Evolutionary conservation across 2,113 vertebrate species (phyloP).

Genomic region (Zeus faber): DNA sequence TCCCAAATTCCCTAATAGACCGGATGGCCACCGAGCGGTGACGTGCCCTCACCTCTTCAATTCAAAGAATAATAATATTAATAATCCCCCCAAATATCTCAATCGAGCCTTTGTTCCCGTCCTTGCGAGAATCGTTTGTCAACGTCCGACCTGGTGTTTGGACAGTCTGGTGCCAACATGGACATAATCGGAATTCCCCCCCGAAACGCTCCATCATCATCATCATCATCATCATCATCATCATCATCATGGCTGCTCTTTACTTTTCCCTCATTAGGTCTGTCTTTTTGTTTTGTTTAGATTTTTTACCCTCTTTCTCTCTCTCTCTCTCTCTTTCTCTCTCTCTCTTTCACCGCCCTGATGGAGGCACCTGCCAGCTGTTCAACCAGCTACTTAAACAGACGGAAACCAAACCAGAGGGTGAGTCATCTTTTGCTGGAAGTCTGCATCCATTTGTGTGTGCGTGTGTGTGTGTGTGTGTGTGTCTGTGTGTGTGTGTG

Average conservation of each 20-base stretch:
- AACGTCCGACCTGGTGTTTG: constrained; percentile 40
- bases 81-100: constrained; percentile 34
- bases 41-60: too few species aligned
- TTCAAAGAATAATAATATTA: too few species aligned
- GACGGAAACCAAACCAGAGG: constrained; percentile 42
- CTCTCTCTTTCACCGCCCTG: constrained; percentile 24
- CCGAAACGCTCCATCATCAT: constrained; percentile 37
- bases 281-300: too few species aligned
- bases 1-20: background rate
- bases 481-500: background rate
- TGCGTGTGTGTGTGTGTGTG: background rate
- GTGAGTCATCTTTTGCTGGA: constrained; percentile 58
- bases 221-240: constrained; percentile 41
- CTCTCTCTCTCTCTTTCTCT: constrained; percentile 21
- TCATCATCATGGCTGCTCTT: constrained; percentile 41
- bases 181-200: constrained; percentile 47
- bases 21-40: constrained; percentile 16
- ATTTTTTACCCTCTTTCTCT: constrained; percentile 23
- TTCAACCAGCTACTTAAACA: constrained; percentile 51
- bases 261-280: constrained; percentile 41
- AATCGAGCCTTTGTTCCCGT: constrained; percentile 34
- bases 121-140: constrained; percentile 37
- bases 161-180: constrained; percentile 39
- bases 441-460: constrained; percentile 16
- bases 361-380: constrained; percentile 58